Evolutionary conservation across 2,888 invertebrate genomes (phyloP), one percentile per base, ranked within the genome.

Genomic region (Lasioglossum pauxillum): DNA sequence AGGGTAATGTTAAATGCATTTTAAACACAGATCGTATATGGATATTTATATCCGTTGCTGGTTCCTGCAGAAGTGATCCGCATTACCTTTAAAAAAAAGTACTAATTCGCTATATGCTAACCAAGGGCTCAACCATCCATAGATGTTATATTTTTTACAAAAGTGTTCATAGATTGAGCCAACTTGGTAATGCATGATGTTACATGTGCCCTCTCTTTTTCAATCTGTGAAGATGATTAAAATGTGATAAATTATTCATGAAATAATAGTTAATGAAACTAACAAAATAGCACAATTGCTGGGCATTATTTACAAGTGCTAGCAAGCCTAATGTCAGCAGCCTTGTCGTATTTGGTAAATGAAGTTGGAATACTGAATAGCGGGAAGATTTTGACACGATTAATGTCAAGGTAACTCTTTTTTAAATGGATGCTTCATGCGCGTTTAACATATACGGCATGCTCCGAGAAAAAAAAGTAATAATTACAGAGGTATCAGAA

Each of bases 301-400:
- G 94, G 94, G 94, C 94, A 95, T 94, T 94, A 94, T 94, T 95
- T 95, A 94, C 93, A 94, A 95, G 94, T 95, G 95, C 94, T 94
- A 94, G 94, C 94, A 94, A 94, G 94, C 94, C 94, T 95, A 94
- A 94, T 94, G 93, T 93, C 94, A 93, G 94, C 94, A 94, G 93
- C 94, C 91, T 91, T 91, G 91, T 91, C 92, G 92, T 91, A 91
- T 92, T 92, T 91, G 91, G 91, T 91, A 88, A 71, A 91, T 89
- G 86, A 90, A 91, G 87, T 89, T 88, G 85, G 86, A 88, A 88
- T 86, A 89, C 88, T 85, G 87, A 91, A 90, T 89, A 86, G 82
- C 88, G 86, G 90, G 88, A 82, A 86, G 88, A 89, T 88, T 89
- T 88, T 87, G 89, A 84, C 83, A 64, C 80, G 78, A 75, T 73